phyloP scores from a whole-genome alignment of 1,140 invertebrate species.

The Meloidogyne hapla region DNA sequence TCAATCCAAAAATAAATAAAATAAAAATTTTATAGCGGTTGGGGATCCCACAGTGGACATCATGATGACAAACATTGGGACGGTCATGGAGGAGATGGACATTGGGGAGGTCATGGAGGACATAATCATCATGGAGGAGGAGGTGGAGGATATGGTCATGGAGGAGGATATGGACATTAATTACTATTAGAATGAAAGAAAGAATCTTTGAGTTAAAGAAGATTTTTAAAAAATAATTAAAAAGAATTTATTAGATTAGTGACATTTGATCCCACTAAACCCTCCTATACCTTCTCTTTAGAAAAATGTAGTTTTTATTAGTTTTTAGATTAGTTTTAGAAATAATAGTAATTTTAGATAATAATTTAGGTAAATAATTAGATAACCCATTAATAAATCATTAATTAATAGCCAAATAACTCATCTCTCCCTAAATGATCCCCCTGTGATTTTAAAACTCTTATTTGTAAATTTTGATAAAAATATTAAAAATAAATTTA shows the following conservation, averaged over 20 bases:
- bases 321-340: background rate
- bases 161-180: background rate
- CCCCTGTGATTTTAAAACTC: too few species aligned
- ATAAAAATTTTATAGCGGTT: conserved; percentile 8
- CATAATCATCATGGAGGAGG: conserved; percentile 19
- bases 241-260: too few species aligned
- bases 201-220: too few species aligned
- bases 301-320: background rate
- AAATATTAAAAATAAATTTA: too few species aligned
- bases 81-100: conserved; percentile 27
- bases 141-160: conserved; percentile 6
- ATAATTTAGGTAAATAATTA: too few species aligned
- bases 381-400: too few species aligned
- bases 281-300: background rate
- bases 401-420: too few species aligned
- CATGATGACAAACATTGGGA: conserved; percentile 29
- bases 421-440: background rate
- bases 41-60: conserved; percentile 17
- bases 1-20: background rate
- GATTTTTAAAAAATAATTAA: too few species aligned
- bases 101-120: conserved; percentile 27
- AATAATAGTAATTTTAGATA: background rate
- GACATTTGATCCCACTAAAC: background rate
- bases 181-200: too few species aligned
- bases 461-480: too few species aligned